Evolutionary conservation across 2,797 vertebrate species (phyloP), one percentile per base, ranked within the genome.

Genomic region (Gadopsis bispinosus): DNA sequence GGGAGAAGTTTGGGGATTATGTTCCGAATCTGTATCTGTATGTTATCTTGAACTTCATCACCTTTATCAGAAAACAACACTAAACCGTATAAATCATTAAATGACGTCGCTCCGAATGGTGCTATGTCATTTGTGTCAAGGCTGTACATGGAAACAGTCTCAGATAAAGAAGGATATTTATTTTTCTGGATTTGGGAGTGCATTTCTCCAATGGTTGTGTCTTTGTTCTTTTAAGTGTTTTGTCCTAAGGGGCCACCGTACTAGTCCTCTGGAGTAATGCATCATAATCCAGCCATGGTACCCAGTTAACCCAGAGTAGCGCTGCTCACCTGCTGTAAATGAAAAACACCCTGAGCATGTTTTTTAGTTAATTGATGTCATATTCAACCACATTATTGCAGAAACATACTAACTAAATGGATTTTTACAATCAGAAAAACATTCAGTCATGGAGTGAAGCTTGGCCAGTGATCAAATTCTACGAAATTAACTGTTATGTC

Each of bases 221-320:
- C 26, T 72, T 37, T 62, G 22, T 2, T 17, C 20, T 31, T 67
- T 16, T 41, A 41, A 62, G 41, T 51, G 3, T 70, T 80, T 66
- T 48, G 14, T 31, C 35, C 13, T 53, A 6, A 65, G 54, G 11
- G 11, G 19, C 39, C 33, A 61, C 22, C 0, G 0, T 20, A 68
- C 51, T 19, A 48, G 56, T 39, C 3, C 56, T 64, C 14, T 2
- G 17, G 37, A 53, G 45, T 31, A 69, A 50, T 60, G 7, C 66
- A 31, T 73, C 48, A 66, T 47, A 62, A 77, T 66, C 37, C 17
- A 43, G 48, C 56, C 9, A 20, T 63, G 53, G 35, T 48, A 33
- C 17, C 17, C 41, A 55, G 16, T 33, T 75, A 11, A 75, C 35
- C 39, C 31, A 19, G 37, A 58, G 65, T 19, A 47, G 54, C 37